Base-by-base conservation (phyloP, 1,140 invertebrate genomes). In the Pantala flavescens region DNA sequence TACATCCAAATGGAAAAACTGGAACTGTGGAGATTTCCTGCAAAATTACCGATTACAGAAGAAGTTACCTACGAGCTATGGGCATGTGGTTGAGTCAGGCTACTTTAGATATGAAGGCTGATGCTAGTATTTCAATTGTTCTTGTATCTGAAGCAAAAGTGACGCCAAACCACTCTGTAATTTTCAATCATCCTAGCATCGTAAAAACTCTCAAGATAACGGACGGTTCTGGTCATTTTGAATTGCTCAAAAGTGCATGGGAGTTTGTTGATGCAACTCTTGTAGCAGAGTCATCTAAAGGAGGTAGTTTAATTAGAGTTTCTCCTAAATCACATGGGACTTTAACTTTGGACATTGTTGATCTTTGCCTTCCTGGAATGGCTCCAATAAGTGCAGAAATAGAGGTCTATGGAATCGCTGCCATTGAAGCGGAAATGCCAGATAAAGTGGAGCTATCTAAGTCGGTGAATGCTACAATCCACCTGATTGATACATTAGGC, bases 1-100 rank as follows among this genome's bases (percentile, higher is more conserved):
- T 63, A 16, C 49, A 63, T 63, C 49, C 49, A 63, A 63, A 63
- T 63, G 49, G 49, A 63, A 63, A 63, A 63, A 63, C 49, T 63
- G 49, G 49, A 1, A 63, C 49, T 7, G 14, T 63, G n/a, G 49
- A 63, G 16, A 63, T 63, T 63, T 63, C 49, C 12, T 63, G 49
- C 49, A 63, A 63, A 63, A 63, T 63, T 63, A 21, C 49, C 12
- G 49, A 63, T 5, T 63, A 63, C 49, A 63, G 49, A 21, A 16
- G 49, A 63, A 63, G 49, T 63, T 21, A 63, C 12, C n/a, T 63
- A 7, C 49, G 49, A 21, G n/a, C 14, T 63, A 14, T 63, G 14
- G 49, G 49, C 12, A 16, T 63, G 49, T 19, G 14, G 49, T 21
- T 21, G 14, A 16, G 3, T 16, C 49, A 63, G 12, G 12, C n/a